phyloP scores from a whole-genome alignment of 2,888 invertebrate species.

The Molorchus minor region DNA sequence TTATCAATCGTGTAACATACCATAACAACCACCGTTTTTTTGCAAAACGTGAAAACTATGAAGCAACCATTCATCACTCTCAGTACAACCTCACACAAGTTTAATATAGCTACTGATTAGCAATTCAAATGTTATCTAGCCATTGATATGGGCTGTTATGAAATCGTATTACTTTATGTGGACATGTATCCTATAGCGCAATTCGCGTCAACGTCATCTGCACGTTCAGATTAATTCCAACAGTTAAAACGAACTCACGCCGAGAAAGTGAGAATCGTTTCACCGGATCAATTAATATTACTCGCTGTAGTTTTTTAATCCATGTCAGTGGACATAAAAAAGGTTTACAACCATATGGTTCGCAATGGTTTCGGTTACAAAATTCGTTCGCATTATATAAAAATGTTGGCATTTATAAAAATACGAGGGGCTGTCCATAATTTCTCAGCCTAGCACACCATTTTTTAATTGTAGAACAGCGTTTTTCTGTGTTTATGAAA shows the following conservation, averaged over 20 bases:
- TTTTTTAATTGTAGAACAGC: too few relatives aligned
- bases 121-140: not conserved
- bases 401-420: too few relatives aligned
- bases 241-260: not conserved
- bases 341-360: slow-evolving; percentile 22
- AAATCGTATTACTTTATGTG: not conserved
- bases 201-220: not conserved
- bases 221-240: not conserved
- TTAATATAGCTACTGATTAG: not conserved
- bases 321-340: slow-evolving; percentile 23
- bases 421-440: too few relatives aligned
- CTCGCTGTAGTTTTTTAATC: not conserved
- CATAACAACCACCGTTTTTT: too few relatives aligned
- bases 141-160: too few relatives aligned
- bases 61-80: too few relatives aligned
- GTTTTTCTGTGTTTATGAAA: too few relatives aligned
- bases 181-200: not conserved
- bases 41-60: too few relatives aligned
- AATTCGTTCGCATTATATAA: slow-evolving; percentile 9
- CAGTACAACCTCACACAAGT: too few relatives aligned
- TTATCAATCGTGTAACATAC: too few relatives aligned
- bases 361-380: slow-evolving; percentile 15
- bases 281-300: not conserved
- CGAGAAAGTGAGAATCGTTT: not conserved
- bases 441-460: too few relatives aligned